A percentile compares a stretch with the other conserved stretches of the same genome.
These are phyloP conservation scores for Rhagologus leucostigma DNA, from an alignment of 2,113 vertebrate genomes.

Conservation along the genomic window DNA sequence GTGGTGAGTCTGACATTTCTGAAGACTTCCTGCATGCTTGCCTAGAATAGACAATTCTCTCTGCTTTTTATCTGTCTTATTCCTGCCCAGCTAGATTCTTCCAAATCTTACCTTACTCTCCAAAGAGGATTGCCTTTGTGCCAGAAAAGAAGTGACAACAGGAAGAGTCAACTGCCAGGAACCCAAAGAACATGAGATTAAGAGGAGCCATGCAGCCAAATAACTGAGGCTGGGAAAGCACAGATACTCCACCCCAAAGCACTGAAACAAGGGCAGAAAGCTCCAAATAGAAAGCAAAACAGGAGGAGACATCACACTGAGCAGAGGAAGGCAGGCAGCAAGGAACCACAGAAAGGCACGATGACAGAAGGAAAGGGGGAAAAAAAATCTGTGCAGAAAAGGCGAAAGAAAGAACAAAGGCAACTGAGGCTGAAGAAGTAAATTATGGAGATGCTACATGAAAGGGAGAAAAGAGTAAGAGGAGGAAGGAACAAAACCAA, in stretches of 20 bases:
- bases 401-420: not conserved
- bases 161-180: not conserved
- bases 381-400: not conserved
- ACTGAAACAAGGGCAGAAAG: not conserved
- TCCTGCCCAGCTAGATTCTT: not conserved
- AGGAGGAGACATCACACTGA: not conserved
- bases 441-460: not conserved
- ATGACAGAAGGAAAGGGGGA: not conserved
- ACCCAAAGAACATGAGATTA: not conserved
- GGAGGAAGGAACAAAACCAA: not conserved
- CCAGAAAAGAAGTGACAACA: not conserved
- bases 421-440: not conserved
- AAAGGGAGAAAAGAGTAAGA: not conserved
- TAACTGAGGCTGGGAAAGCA: not conserved
- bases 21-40: not conserved
- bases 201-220: not conserved
- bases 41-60: not conserved
- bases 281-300: not conserved
- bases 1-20: not conserved
- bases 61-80: not conserved
- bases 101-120: not conserved
- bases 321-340: not conserved
- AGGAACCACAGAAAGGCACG: not conserved
- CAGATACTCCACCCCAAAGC: not conserved
- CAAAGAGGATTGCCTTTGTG: not conserved